A percentile compares a stretch with the other conserved stretches of the same genome.
Evolutionary conservation across 2,888 invertebrate species (phyloP).

Genomic region (Drosophila peninsularis): DNA sequence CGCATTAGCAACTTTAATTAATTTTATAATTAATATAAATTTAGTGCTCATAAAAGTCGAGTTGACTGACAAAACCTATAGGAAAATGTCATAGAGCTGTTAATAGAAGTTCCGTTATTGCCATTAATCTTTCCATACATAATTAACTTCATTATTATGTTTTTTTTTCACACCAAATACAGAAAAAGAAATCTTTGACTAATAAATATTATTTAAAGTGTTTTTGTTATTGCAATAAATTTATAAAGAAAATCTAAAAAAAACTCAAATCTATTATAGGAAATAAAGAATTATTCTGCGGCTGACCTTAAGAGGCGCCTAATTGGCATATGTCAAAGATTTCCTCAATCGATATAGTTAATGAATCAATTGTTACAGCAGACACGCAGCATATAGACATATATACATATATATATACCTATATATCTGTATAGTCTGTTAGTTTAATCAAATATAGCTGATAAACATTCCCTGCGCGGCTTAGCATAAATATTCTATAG

Average conservation of each 20-base stretch:
- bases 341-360: conserved; percentile 29
- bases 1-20: background rate
- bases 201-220: conserved; percentile 15
- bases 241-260: background rate
- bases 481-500: conserved; percentile 23
- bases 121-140: conserved; percentile 1
- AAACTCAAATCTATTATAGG: conserved; percentile 1
- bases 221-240: conserved; percentile 5
- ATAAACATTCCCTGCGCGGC: background rate
- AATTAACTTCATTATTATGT: conserved; percentile 1
- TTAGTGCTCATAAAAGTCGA: background rate
- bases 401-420: background rate
- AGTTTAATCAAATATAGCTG: background rate
- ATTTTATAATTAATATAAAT: conserved; percentile 3
- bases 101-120: conserved; percentile 9
- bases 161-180: conserved; percentile 13
- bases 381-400: background rate
- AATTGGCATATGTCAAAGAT: conserved; percentile 20
- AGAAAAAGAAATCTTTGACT: conserved; percentile 1
- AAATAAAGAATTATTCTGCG: conserved; percentile 29
- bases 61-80: background rate
- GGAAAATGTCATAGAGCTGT: background rate
- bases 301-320: conserved; percentile 25
- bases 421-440: background rate
- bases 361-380: conserved; percentile 14